Base-by-base conservation (phyloP, 2,888 invertebrate species). In the Elysia crispata region DNA sequence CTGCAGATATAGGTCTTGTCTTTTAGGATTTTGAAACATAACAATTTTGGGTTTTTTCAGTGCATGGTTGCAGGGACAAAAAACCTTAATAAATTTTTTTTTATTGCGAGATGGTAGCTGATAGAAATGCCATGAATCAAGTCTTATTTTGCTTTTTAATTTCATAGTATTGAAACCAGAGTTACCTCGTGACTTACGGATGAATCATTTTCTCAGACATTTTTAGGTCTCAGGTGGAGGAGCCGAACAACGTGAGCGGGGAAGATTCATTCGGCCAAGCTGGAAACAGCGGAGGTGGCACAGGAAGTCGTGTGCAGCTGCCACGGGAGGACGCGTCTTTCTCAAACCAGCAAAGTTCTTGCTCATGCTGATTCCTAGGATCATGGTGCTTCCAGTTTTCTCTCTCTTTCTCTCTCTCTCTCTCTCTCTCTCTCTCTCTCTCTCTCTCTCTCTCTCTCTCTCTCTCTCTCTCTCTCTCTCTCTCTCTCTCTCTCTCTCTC, bases 191-290 rank as follows among this genome's bases (percentile, higher is more conserved):
- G 20, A 28, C 28, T 6, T 15, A 67, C 25, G 20, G 6, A 67
- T 30, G 20, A 18, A 67, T 30, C 25, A 6, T 28, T 1, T 30
- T 15, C 57, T 25, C 83, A 89, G 89, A 89, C 84, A 89, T 89
- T 73, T 89, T 87, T 82, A 89, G 88, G 80, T 82, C 86, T 18
- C 89, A 89, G 82, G 87, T 88, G 13, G 89, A 89, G 74, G 83
- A 85, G 41, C 84, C 83, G 79, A 13, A 73, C 76, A 28, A 64
- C 72, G 41, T 41, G 72, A 41, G 41, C 41, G 41, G 41, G 5
- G 41, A 41, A 3, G n/a, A 74, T 76, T 28, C 31, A 62, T 11
- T 30, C 23, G 23, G 13, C 28, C 25, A 20, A 49, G 49, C 50
- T 54, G 33, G 31, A 66, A 73, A 54, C 28, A 23, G 74, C 31